These are phyloP conservation scores for Campopleginae sp. DNA, from an alignment of 2,888 invertebrate genomes.

Conservation along the genomic window DNA sequence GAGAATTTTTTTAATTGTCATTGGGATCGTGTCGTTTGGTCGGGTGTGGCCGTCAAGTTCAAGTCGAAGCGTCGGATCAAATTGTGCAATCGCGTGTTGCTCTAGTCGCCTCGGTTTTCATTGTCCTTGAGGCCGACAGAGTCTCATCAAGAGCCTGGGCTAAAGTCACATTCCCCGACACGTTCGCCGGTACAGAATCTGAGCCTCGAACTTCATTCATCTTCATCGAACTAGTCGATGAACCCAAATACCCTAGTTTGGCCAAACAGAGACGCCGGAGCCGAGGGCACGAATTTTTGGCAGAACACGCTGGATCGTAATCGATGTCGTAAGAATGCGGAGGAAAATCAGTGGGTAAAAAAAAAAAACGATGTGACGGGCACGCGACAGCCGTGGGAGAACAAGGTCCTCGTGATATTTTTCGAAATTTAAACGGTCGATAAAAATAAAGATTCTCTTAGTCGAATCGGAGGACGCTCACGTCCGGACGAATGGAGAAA, in stretches of 20 bases:
- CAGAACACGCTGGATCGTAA: neutral
- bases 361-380: slow-evolving; percentile 52
- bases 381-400: slow-evolving; percentile 57
- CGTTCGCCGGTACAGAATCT: neutral
- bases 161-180: slow-evolving; percentile 36
- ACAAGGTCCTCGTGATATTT: slow-evolving; percentile 40
- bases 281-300: no score
- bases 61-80: slow-evolving; percentile 23
- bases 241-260: neutral
- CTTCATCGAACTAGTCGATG: slow-evolving; percentile 3
- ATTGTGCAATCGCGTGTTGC: slow-evolving; percentile 11
- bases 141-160: slow-evolving; percentile 3
- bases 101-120: neutral
- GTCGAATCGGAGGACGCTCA: slow-evolving; percentile 68
- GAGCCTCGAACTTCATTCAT: neutral
- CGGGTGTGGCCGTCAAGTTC: slow-evolving; percentile 47
- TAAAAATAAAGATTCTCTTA: slow-evolving; percentile 80
- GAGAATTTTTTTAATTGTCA: neutral
- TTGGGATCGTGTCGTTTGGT: neutral
- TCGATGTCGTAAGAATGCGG: neutral
- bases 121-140: neutral
- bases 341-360: neutral
- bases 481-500: slow-evolving; percentile 15
- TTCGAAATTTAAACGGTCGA: slow-evolving; percentile 69
- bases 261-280: neutral